Percentiles rank a stretch among this genome's conserved stretches.
Evolutionary conservation across 2,888 invertebrate species (phyloP).

Genomic region (Bellardia bayeri): DNA sequence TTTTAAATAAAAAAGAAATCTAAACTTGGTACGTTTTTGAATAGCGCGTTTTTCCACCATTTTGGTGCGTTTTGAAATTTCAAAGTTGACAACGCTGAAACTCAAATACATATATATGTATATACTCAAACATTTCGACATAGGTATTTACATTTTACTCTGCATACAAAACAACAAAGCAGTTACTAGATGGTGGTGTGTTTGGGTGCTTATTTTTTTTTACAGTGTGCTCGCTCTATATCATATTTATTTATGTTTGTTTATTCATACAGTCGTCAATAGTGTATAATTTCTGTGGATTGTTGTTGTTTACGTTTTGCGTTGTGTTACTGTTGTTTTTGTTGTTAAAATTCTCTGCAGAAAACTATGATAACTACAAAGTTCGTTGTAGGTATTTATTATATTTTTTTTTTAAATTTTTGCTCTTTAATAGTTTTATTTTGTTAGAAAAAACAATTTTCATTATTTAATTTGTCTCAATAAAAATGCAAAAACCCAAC

Average conservation of each 20-base stretch:
- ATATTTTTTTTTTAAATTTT: neutral
- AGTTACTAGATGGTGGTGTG: constrained; percentile 1
- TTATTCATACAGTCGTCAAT: neutral
- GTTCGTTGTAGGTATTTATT: too few species aligned
- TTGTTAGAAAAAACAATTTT: constrained; percentile 20
- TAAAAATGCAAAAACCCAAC: constrained; percentile 23
- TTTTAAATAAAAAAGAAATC: too few species aligned
- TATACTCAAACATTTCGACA: neutral
- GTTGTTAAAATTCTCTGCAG: neutral
- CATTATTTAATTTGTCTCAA: constrained; percentile 24
- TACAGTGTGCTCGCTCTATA: neutral
- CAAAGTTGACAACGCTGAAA: too few species aligned
- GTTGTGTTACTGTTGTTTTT: neutral
- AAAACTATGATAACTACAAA: neutral
- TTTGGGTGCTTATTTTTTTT: neutral
- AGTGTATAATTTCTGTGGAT: neutral
- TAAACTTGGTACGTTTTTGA: too few species aligned
- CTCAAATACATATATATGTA: too few species aligned
- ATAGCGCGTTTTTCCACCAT: too few species aligned
- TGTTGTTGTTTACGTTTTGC: neutral
- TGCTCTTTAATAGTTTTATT: constrained; percentile 23
- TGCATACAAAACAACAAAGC: neutral
- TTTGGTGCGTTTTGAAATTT: too few species aligned
- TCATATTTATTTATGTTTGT: neutral
- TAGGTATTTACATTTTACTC: neutral